These are phyloP conservation scores for Lepidocolaptes lacrymiger DNA, from an alignment of 2,797 vertebrate genomes.

Conservation along the genomic window DNA sequence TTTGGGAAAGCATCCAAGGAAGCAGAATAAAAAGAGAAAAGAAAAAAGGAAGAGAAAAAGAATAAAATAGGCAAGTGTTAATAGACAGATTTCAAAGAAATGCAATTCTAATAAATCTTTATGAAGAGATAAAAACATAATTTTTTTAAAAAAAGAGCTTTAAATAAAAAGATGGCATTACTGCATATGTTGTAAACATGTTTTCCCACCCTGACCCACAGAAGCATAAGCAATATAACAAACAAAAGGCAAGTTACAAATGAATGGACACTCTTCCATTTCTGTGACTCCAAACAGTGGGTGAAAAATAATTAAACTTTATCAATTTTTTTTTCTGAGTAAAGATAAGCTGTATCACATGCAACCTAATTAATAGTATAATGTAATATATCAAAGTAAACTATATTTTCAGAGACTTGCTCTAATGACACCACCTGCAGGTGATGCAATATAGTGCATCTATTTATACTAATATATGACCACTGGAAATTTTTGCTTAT, in stretches of 20 bases:
- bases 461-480: not conserved
- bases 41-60: slow-evolving; percentile 77
- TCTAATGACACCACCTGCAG: slow-evolving; percentile 25
- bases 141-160: not conserved
- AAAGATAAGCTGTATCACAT: not conserved
- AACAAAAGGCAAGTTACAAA: slow-evolving; percentile 8
- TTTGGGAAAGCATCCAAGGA: slow-evolving; percentile 97
- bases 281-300: not conserved
- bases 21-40: slow-evolving; percentile 85
- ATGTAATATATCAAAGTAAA: not conserved
- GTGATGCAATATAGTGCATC: not conserved
- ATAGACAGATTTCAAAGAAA: slow-evolving; percentile 61
- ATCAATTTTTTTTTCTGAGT: not conserved
- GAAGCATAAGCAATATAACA: not conserved
- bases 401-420: not conserved
- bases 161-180: slow-evolving; percentile 17
- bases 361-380: not conserved
- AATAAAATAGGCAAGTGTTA: slow-evolving; percentile 75
- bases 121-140: slow-evolving; percentile 38
- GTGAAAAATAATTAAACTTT: not conserved
- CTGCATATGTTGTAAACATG: not conserved
- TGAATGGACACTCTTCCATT: not conserved
- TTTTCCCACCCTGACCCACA: not conserved
- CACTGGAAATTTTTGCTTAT: not conserved
- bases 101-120: slow-evolving; percentile 57